Conservation (phyloP, 2,888 invertebrate genomes). For the Drosophila merina region DNA sequence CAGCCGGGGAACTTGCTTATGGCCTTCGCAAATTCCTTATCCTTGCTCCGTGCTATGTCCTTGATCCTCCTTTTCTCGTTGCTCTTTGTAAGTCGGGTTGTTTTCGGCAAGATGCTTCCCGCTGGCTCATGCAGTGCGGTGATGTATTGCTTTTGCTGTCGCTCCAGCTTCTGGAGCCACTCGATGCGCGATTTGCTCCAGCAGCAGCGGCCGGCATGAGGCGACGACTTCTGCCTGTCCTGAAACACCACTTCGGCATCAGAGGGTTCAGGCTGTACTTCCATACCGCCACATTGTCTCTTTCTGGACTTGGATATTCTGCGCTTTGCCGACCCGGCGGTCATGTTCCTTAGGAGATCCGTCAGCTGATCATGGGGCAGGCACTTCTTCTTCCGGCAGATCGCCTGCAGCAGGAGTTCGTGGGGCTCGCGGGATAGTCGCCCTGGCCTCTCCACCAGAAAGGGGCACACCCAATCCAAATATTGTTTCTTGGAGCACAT, state of each 20-base stretch:
- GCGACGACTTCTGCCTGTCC: constrained; percentile 31
- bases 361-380: constrained; percentile 43
- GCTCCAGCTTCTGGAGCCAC: constrained; percentile 71
- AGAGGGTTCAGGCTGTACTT: constrained; percentile 35
- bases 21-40: neutral
- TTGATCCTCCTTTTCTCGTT: neutral
- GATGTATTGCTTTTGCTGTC: constrained; percentile 27
- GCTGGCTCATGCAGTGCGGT: constrained; percentile 1
- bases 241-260: constrained; percentile 74
- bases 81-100: neutral
- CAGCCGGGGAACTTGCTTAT: constrained; percentile 10
- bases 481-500: constrained; percentile 33
- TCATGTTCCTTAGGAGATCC: constrained; percentile 39
- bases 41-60: neutral
- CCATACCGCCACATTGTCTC: constrained; percentile 14
- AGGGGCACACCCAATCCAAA: constrained; percentile 18
- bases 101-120: neutral
- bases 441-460: constrained; percentile 6
- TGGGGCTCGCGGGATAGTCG: constrained; percentile 23
- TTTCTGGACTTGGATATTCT: constrained; percentile 1
- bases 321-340: constrained; percentile 8
- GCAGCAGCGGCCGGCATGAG: constrained; percentile 10
- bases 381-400: constrained; percentile 25
- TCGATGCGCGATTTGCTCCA: constrained; percentile 74
- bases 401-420: constrained; percentile 19